Conservation (phyloP, 2,113 vertebrate species). For the Cheirogaleus medius region DNA sequence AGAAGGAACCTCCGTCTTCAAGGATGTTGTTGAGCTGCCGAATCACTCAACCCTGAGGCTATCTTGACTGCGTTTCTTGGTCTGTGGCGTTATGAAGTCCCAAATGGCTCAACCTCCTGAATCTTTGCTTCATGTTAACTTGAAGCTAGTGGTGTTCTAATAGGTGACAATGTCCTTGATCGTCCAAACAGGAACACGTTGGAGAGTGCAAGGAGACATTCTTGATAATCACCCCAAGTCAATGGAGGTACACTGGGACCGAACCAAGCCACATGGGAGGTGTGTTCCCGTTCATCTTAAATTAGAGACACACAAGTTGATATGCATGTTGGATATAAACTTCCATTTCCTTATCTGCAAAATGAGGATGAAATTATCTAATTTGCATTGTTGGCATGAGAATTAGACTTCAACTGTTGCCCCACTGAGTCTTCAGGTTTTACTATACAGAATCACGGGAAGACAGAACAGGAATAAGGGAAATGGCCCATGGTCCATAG, state of each 20-base stretch:
- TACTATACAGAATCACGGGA: neutral
- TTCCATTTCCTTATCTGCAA: neutral
- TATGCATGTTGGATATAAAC: neutral
- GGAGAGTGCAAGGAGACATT: neutral
- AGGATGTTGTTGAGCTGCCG: neutral
- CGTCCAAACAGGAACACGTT: neutral
- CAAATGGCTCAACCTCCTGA: neutral
- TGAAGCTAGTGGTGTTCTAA: neutral
- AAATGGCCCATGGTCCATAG: neutral
- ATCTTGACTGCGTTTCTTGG: neutral
- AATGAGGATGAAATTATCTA: neutral
- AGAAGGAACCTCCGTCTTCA: neutral
- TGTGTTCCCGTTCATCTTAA: neutral
- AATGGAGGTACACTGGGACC: neutral
- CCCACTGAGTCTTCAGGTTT: neutral
- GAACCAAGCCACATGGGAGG: neutral
- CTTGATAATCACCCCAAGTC: neutral
- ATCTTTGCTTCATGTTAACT: neutral
- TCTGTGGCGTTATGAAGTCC: neutral
- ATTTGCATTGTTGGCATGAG: neutral
- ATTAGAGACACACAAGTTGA: neutral
- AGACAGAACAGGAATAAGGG: neutral
- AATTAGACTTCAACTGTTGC: neutral
- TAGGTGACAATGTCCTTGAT: neutral
- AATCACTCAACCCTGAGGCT: neutral